Conservation (phyloP, 37 sponge, comb jelly and placozoan genomes). For the Oopsacas minuta region DNA sequence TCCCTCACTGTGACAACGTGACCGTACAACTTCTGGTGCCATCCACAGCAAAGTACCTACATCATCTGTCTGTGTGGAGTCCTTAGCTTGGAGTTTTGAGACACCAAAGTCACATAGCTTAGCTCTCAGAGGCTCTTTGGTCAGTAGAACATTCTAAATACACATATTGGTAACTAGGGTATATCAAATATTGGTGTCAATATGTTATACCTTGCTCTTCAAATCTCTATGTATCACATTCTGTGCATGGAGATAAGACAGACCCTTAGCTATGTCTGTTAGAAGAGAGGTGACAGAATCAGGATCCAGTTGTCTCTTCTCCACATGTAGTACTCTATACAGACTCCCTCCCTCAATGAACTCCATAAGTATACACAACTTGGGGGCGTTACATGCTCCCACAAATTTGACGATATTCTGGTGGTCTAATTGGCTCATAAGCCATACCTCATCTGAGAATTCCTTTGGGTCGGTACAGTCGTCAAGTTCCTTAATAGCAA, state of each 20-base stretch:
- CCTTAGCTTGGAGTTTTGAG: not conserved
- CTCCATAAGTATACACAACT: not conserved
- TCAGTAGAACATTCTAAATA: slow-evolving; percentile 5
- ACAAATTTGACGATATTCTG: not conserved
- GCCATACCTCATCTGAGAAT: slow-evolving; percentile 1
- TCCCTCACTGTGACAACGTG: not conserved
- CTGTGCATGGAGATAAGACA: slow-evolving; percentile 9
- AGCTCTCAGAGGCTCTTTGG: not conserved
- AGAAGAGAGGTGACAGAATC: not conserved
- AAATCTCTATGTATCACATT: not conserved
- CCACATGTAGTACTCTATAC: not conserved
- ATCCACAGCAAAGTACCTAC: slow-evolving; percentile 3
- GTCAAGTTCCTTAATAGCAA: slow-evolving; percentile 9
- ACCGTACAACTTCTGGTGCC: not conserved
- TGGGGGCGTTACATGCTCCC: not conserved
- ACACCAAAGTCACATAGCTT: slow-evolving; percentile 15
- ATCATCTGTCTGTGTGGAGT: not conserved
- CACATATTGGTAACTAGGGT: not conserved
- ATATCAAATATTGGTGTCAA: not conserved
- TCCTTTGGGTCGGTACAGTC: not conserved
- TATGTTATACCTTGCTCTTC: not conserved
- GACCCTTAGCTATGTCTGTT: slow-evolving; percentile 6
- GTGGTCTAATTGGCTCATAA: not conserved
- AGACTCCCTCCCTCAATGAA: slow-evolving; percentile 15
- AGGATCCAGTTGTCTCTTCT: not conserved